Conservation (phyloP, 2,888 invertebrate genomes). For the Acholoe squamosa region DNA sequence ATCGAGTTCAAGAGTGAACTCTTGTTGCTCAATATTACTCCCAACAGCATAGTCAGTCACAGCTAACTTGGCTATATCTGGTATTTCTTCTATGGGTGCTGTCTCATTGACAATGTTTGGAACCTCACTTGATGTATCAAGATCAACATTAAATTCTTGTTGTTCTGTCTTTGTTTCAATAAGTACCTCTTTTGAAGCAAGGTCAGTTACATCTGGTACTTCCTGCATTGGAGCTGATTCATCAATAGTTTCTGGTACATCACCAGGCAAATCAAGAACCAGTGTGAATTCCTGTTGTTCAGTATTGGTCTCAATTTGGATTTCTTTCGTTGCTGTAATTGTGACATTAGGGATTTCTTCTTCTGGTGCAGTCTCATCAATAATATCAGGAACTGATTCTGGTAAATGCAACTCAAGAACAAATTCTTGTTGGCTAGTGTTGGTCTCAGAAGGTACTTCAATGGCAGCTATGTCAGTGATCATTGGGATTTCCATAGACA, state of each 20-base stretch:
- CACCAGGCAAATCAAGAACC: neutral
- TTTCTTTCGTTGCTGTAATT: neutral
- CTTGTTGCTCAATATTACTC: conserved; percentile 5
- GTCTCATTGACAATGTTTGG: neutral
- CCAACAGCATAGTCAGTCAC: neutral
- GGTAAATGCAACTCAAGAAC: neutral
- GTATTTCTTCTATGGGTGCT: neutral
- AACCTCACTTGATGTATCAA: neutral
- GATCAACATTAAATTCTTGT: conserved; percentile 4
- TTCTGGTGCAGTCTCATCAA: neutral
- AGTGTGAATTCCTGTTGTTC: conserved; percentile 32
- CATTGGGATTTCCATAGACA: neutral
- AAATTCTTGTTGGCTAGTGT: conserved; percentile 13
- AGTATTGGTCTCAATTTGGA: neutral
- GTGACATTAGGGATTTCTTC: neutral
- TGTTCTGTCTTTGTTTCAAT: neutral
- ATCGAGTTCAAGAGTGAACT: neutral
- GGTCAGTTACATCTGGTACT: neutral
- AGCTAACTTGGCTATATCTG: neutral
- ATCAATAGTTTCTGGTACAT: neutral
- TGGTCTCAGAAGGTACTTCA: neutral
- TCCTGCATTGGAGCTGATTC: neutral
- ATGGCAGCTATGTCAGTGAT: neutral
- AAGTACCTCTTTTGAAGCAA: neutral
- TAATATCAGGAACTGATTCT: neutral